Evolutionary conservation across 1,140 invertebrate genomes (phyloP), one percentile per base, ranked within the genome.

Genomic region (Hypsibius dujardini): DNA sequence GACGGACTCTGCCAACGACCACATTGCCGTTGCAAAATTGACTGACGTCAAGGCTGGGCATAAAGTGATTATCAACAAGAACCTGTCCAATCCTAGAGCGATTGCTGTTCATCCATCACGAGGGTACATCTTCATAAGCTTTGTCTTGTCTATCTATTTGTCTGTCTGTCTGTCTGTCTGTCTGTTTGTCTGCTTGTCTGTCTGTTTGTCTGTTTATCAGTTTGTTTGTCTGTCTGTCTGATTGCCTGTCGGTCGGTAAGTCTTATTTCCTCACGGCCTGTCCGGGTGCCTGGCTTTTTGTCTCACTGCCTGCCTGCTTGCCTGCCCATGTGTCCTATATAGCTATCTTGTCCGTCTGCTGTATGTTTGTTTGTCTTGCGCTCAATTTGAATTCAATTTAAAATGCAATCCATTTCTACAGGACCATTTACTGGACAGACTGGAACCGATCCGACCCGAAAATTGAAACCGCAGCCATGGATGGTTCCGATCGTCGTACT

Each of bases 401-500:
- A 42, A 73, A 42, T 74, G 42, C 73, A 69, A 15, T 72, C 67
- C 72, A 2, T 47, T 72, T 75, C 80, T 77, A 1, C 75, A 94
- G 90, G 46, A 90, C 92, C 83, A 83, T 98, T 69, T 97, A 92
- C 77, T 98, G 95, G 92, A 89, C 91, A 0, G 95, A 98, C 77
- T 98, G 95, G 95, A 88, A 94, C 78, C 84, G 94, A n/a, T 80
- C 83, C 1, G 80, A 83, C 59, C 93, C 95, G 0, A 94, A 92
- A 82, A 89, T 98, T 72, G 95, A 97, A 80, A 86, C 85, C 82
- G 85, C 93, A 1, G 90, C 93, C 78, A 86, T 95, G 83, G 94
- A 98, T 79, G 95, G 94, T 1, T 86, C 85, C 1, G 86, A 86
- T 1, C 83, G 94, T 59, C 75, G 77, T 71, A 76, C 81, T 2